Percentiles rank a stretch among this genome's conserved stretches.
phyloP scores from a whole-genome alignment of 2,113 vertebrate species.

The Speoplatyrhinus poulsoni region DNA sequence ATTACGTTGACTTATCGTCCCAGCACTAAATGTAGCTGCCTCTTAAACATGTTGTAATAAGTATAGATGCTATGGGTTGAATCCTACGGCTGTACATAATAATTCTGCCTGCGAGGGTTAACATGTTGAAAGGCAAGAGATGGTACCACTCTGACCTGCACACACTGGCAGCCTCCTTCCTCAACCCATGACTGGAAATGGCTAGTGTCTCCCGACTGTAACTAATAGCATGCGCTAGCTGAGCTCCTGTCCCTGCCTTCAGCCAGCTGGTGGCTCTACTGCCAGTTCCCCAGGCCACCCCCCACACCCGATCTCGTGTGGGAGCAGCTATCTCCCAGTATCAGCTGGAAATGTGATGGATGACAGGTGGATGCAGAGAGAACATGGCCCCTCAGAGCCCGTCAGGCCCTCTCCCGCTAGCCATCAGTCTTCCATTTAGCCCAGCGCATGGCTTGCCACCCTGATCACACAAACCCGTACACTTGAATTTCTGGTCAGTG shows the following conservation, averaged over 20 bases:
- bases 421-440: constrained; percentile 76
- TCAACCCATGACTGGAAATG: constrained; percentile 24
- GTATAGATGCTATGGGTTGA: background rate
- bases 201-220: constrained; percentile 14
- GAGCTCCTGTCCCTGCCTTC: constrained; percentile 30
- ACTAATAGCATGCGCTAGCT: constrained; percentile 15
- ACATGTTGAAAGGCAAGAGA: background rate
- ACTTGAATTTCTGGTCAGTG: constrained; percentile 65
- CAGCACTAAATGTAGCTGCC: background rate
- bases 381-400: constrained; percentile 69
- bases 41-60: constrained; percentile 14
- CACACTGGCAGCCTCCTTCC: constrained; percentile 21
- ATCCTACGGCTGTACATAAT: constrained; percentile 1
- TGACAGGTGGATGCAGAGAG: constrained; percentile 59
- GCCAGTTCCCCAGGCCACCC: constrained; percentile 18
- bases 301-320: constrained; percentile 23
- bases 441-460: constrained; percentile 63
- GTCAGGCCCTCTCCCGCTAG: constrained; percentile 65
- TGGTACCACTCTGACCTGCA: constrained; percentile 23
- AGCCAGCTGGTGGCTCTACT: constrained; percentile 18
- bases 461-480: constrained; percentile 39
- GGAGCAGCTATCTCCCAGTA: constrained; percentile 70
- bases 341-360: constrained; percentile 71
- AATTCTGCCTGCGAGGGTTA: constrained; percentile 1
- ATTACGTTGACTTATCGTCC: no score